Base-by-base conservation (phyloP, 2,797 vertebrate genomes). In the Myoxocephalus aenaeus region DNA sequence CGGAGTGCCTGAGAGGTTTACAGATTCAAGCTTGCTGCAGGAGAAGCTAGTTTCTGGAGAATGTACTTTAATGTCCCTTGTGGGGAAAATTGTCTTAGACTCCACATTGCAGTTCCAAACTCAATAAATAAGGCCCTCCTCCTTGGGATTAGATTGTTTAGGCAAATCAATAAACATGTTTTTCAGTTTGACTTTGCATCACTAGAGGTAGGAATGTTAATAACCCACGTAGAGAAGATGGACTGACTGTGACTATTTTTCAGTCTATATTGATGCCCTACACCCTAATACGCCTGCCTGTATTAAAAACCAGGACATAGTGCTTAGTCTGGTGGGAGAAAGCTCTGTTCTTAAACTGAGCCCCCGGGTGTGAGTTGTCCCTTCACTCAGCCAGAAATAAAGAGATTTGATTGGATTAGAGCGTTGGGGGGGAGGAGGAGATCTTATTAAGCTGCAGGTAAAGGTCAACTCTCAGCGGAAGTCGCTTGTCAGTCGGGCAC, bases 341-440 rank as follows among this genome's bases (percentile, higher is more conserved):
- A 56, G 27, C 51, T 59, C 22, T 44, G 20, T 65, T 71, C 50
- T 59, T 66, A 18, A 79, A 69, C 64, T 51, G 53, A 77, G 54
- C 54, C 67, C 63, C 48, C 13, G 1, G 25, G 38, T 54, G 54
- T 66, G 65, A 65, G 63, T 61, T 56, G 70, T 67, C n/a, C 62
- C 59, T 86, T 86, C 77, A 83, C 74, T 90, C 87, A 86, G 83
- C 86, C 92, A 92, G 90, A 93, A 92, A 91, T 90, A 92, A 92
- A 90, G 79, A 65, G 87, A 91, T 91, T 86, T 90, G 77, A 86
- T 91, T 87, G 89, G 93, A 94, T 92, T 93, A 89, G 78, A 77
- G 70, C 2, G 2, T 7, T n/a, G 68, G 42, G 40, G 54, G 22
- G 57, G 76, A 71, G 82, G 76, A 73, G 82, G 66, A 65, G 84